Conservation (phyloP, 2,797 vertebrate genomes). For the Neosilurus mollespiculum region DNA sequence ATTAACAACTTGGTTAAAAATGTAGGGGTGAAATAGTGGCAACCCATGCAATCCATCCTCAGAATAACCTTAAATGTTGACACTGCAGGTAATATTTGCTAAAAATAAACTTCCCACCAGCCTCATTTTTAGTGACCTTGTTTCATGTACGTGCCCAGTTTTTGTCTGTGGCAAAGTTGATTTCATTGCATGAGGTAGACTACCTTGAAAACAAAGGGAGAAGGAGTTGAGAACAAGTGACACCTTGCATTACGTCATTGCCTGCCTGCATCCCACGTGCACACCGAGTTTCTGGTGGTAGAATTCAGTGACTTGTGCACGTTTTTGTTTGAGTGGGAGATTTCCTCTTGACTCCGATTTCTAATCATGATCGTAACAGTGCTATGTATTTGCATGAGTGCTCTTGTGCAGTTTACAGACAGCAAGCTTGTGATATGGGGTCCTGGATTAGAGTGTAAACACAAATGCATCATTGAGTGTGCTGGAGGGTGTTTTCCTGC, state of each 20-base stretch:
- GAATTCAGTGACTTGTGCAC: constrained; percentile 43
- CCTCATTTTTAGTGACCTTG: background rate
- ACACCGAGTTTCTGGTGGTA: constrained; percentile 32
- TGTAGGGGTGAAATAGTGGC: background rate
- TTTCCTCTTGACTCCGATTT: background rate
- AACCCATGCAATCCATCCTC: background rate
- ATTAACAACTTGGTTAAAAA: background rate
- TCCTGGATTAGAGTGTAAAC: constrained; percentile 37
- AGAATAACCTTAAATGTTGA: background rate
- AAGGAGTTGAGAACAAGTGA: constrained; percentile 34
- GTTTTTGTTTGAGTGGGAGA: constrained; percentile 35
- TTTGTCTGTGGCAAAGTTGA: background rate
- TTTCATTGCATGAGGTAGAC: background rate
- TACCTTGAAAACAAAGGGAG: constrained; percentile 32
- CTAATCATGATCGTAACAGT: background rate
- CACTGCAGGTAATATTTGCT: background rate
- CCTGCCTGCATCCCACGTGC: constrained; percentile 56
- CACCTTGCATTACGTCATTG: constrained; percentile 59
- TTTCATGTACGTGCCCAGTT: background rate
- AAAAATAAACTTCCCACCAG: background rate
- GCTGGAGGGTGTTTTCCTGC: constrained; percentile 20
- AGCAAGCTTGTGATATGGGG: constrained; percentile 13
- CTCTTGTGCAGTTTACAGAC: background rate
- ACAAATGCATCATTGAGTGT: background rate
- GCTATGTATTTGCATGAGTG: constrained; percentile 5